Evolutionary conservation across 1,140 invertebrate species (phyloP), one percentile per base, ranked within the genome.

Genomic region (Phocides pigmalion): DNA sequence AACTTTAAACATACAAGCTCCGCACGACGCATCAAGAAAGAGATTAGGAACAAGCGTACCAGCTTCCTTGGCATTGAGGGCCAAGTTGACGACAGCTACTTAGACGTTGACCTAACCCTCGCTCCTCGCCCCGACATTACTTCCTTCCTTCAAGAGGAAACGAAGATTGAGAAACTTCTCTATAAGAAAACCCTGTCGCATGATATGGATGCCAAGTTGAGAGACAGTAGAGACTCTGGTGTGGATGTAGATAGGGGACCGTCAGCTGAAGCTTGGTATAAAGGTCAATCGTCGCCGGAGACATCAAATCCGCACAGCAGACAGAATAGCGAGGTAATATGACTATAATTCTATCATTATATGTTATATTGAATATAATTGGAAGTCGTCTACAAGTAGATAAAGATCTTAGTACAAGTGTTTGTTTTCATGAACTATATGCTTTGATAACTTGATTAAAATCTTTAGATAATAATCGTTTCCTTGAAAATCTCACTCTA

Each of bases 31-130:
- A 97, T 98, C 53, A 97, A 97, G 75, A 97, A 97, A 79, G 97
- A 98, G 81, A 92, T 97, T 17, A 93, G 95, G 6, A 95, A 95
- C 72, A 96, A 97, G 72, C 94, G 97, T 5, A 97, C 96, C 15
- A 96, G 96, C 84, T 98, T 98, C 78, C 90, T 98, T 12, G 97
- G 97, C 25, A 95, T 97, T 67, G 96, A 97, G 75, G 95, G 95
- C 61, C 93, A 95, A 35, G 94, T 95, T 51, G 94, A 96, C 70
- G 93, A 94, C 59, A 93, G 86, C 70, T 94, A 94, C 75, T 84
- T 96, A 17, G 95, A 96, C 70, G 93, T 93, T 2, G 94, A 95
- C 70, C 79, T 96, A 5, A 94, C 93, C 1, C 81, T 96, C 11
- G 94, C 94, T 9, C 95, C 95, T 66, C 95, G 96, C n/a, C 96